These are phyloP conservation scores for Temnothorax longispinosus DNA, from an alignment of 1,140 invertebrate species.

Conservation along the genomic window DNA sequence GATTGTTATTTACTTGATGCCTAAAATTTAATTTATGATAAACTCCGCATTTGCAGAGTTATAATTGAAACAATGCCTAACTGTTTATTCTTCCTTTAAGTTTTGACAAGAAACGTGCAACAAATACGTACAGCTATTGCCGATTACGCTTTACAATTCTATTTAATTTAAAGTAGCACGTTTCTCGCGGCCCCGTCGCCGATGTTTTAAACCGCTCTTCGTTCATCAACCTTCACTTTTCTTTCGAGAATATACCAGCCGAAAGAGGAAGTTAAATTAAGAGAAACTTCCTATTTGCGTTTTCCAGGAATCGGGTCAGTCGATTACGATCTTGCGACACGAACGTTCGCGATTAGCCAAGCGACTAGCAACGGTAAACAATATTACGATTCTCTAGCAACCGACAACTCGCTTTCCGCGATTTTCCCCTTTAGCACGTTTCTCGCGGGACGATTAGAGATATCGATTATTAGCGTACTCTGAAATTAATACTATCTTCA, in stretches of 20 bases:
- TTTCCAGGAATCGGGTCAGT: slow-evolving; percentile 2
- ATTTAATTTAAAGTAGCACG: background rate
- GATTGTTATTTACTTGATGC: background rate
- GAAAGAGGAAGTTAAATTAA: slow-evolving; percentile 30
- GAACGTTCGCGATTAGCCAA: slow-evolving; percentile 19
- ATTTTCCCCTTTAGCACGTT: background rate
- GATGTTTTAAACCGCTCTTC: background rate
- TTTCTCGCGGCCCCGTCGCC: too few relatives aligned
- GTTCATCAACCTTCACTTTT: slow-evolving; percentile 29
- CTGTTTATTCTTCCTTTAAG: background rate
- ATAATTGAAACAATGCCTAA: background rate
- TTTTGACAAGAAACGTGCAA: background rate
- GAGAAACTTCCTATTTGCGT: slow-evolving; percentile 5
- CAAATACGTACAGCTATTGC: background rate
- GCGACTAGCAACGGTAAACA: background rate
- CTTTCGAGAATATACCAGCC: background rate
- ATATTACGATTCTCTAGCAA: background rate
- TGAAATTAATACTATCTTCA: slow-evolving; percentile 12
- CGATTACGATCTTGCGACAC: slow-evolving; percentile 29
- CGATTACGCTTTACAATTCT: background rate
- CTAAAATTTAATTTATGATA: background rate
- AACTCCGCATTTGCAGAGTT: background rate
- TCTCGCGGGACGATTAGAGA: background rate
- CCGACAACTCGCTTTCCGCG: background rate
- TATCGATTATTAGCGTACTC: background rate